phyloP scores from a whole-genome alignment of 1,140 invertebrate species.

The Xylocopa sonorina region DNA sequence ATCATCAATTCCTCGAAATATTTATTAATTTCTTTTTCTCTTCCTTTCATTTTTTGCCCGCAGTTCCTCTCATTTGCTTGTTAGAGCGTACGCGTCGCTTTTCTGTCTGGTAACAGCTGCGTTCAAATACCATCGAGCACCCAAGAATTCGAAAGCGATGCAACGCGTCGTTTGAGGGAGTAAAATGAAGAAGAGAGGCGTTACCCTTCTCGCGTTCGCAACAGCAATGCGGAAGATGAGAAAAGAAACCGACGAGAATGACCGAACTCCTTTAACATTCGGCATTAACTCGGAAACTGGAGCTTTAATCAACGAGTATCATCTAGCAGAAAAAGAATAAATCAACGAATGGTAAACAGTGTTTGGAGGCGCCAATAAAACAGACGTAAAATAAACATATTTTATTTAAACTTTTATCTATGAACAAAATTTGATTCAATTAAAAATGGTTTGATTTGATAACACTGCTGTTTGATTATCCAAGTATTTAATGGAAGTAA shows the following conservation, averaged over 20 bases:
- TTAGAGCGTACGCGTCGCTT: slow-evolving; percentile 8
- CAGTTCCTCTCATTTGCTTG: slow-evolving; percentile 21
- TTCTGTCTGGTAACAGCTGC: slow-evolving; percentile 74
- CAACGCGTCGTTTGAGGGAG: slow-evolving; percentile 62
- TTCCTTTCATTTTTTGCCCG: neutral
- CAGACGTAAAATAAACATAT: neutral
- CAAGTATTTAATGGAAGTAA: neutral
- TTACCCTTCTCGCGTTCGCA: slow-evolving; percentile 4
- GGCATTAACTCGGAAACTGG: neutral
- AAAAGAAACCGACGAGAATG: slow-evolving; percentile 34
- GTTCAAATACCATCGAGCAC: slow-evolving; percentile 68
- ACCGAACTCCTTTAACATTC: neutral
- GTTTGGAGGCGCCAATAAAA: neutral
- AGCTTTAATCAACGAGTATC: neutral
- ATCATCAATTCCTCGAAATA: neutral
- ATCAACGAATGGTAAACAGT: neutral
- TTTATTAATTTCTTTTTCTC: too few species aligned
- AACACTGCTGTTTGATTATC: too few species aligned
- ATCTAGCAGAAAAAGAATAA: neutral
- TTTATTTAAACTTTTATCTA: neutral
- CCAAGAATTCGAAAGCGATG: slow-evolving; percentile 76
- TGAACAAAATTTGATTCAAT: neutral
- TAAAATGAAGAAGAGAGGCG: slow-evolving; percentile 52
- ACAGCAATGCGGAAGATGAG: slow-evolving; percentile 50
- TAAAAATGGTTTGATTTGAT: neutral